A percentile compares a stretch with the other conserved stretches of the same genome.
phyloP scores from a whole-genome alignment of 2,888 invertebrate genomes.

The Catocala sponsa region DNA sequence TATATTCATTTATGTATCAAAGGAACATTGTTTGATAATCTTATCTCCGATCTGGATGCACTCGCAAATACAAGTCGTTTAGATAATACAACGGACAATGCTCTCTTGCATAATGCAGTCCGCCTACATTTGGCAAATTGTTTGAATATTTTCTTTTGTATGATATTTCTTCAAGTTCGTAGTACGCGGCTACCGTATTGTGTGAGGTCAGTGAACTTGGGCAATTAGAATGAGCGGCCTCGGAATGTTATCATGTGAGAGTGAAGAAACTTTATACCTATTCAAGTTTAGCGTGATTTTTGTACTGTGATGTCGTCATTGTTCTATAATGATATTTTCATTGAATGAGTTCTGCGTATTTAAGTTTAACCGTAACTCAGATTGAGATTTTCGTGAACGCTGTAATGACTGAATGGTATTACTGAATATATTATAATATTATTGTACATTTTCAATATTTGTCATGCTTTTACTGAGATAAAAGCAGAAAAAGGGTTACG shows the following conservation, averaged over 20 bases:
- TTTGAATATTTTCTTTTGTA: slow-evolving; percentile 41
- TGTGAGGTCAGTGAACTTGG: slow-evolving; percentile 43
- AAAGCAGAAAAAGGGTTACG: too few species aligned
- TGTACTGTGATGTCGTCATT: not conserved
- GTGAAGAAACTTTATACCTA: slow-evolving; percentile 16
- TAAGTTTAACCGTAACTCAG: too few species aligned
- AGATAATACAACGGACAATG: slow-evolving; percentile 60
- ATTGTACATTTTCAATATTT: too few species aligned
- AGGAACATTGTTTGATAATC: slow-evolving; percentile 51
- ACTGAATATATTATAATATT: too few species aligned
- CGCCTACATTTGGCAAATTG: slow-evolving; percentile 43
- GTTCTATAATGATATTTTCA: not conserved
- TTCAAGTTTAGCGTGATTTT: not conserved
- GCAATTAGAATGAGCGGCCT: slow-evolving; percentile 35
- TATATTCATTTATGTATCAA: slow-evolving; percentile 40
- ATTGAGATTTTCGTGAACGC: not conserved
- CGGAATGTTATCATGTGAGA: slow-evolving; percentile 33
- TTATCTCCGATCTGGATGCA: slow-evolving; percentile 58
- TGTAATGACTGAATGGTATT: not conserved
- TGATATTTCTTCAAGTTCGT: slow-evolving; percentile 36
- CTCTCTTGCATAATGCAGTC: slow-evolving; percentile 60
- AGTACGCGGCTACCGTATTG: slow-evolving; percentile 37
- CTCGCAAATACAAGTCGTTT: slow-evolving; percentile 51
- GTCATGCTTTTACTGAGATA: too few species aligned
- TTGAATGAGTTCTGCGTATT: not conserved